A percentile compares a stretch with the other conserved stretches of the same genome.
These are phyloP conservation scores for Pocillopora grandis DNA, from an alignment of 92 coral and sea anemone species.

Conservation along the genomic window DNA sequence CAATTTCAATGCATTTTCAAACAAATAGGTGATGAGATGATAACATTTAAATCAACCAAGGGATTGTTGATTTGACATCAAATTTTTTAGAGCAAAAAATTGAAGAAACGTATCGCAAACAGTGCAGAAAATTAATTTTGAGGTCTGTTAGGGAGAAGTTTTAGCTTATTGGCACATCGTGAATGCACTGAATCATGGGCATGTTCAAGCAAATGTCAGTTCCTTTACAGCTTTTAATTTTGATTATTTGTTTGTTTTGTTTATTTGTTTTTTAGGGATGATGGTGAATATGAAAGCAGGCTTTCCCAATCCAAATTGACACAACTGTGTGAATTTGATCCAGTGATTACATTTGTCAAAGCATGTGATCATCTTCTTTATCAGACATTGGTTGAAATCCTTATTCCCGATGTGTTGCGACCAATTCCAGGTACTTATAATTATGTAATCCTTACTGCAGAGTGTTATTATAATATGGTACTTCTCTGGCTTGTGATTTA, in stretches of 20 bases:
- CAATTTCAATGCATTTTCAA: no score
- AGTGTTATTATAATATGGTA: neutral
- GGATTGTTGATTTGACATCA: no score
- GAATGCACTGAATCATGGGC: no score
- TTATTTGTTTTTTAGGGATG: constrained; percentile 61
- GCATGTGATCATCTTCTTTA: constrained; percentile 89
- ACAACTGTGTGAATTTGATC: constrained; percentile 87
- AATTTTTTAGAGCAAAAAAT: no score
- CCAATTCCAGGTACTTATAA: constrained; percentile 89
- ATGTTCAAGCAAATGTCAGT: neutral
- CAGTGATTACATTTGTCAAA: constrained; percentile 83
- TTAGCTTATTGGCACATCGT: no score
- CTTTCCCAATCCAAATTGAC: constrained; percentile 85
- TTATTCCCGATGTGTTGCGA: constrained; percentile 96
- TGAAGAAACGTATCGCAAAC: no score
- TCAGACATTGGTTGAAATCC: constrained; percentile 93
- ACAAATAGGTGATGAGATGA: no score
- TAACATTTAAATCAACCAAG: no score
- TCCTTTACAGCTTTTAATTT: neutral
- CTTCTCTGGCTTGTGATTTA: neutral
- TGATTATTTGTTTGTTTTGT: neutral
- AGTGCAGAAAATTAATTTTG: no score
- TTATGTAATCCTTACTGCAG: neutral
- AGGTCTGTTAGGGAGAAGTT: no score
- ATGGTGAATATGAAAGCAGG: constrained; percentile 82